Conservation (phyloP, 2,113 vertebrate species). For the Stomatorhinus ivindoensis region DNA sequence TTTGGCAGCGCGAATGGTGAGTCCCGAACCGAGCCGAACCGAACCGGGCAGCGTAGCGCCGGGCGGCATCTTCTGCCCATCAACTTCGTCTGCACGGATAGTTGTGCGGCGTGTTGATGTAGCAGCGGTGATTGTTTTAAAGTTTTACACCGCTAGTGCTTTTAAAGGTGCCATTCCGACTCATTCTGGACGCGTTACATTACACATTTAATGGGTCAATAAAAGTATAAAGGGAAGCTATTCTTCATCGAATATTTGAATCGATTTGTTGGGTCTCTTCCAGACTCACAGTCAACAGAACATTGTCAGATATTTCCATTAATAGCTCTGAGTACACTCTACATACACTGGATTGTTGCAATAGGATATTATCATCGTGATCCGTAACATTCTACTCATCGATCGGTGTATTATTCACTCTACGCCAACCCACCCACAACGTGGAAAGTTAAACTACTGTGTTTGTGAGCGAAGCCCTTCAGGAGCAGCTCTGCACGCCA, state of each 20-base stretch:
- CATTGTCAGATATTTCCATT: background rate
- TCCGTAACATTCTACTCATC: background rate
- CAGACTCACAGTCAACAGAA: background rate
- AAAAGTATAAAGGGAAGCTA: background rate
- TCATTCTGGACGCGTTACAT: background rate
- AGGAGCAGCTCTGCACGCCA: background rate
- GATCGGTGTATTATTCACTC: background rate
- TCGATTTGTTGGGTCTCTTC: background rate
- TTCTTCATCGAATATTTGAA: background rate
- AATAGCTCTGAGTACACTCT: background rate
- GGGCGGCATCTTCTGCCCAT: background rate
- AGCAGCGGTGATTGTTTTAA: background rate
- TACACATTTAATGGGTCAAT: background rate
- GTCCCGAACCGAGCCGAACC: constrained; percentile 35
- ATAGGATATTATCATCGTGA: background rate
- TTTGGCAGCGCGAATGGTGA: constrained; percentile 73
- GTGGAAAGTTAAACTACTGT: background rate
- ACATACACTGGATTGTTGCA: background rate
- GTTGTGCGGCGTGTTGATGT: background rate
- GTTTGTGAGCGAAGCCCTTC: background rate
- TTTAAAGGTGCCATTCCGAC: background rate
- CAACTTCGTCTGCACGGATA: background rate
- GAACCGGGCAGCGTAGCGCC: background rate
- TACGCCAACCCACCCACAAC: background rate
- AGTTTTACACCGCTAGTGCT: background rate